These are phyloP conservation scores for Zaprionus davidi DNA, from an alignment of 1,140 invertebrate genomes.

Conservation along the genomic window DNA sequence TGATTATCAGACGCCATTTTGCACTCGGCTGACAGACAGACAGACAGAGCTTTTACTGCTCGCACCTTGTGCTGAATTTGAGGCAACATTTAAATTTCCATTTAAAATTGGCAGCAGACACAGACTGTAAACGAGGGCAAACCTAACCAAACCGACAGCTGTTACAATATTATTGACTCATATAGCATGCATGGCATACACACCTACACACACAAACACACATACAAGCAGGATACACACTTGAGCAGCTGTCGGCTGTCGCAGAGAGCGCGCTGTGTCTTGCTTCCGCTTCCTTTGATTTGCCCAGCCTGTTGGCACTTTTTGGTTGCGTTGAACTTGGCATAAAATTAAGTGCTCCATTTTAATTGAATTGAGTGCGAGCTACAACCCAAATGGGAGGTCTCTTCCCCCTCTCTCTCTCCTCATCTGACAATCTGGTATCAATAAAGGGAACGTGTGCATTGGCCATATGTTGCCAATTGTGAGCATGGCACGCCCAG, in stretches of 20 bases:
- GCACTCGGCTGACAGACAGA: constrained; percentile 22
- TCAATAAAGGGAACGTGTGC: constrained; percentile 57
- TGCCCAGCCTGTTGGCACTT: constrained; percentile 59
- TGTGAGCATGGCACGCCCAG: constrained; percentile 44
- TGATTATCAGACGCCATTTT: constrained; percentile 64
- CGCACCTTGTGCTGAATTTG: constrained; percentile 45
- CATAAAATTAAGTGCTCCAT: constrained; percentile 80
- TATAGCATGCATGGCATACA: constrained; percentile 71
- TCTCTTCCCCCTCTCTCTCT: background rate
- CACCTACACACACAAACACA: constrained; percentile 37
- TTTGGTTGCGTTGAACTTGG: constrained; percentile 73
- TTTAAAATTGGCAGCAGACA: constrained; percentile 61
- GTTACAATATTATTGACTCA: constrained; percentile 82
- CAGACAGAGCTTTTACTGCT: constrained; percentile 8
- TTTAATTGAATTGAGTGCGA: constrained; percentile 77
- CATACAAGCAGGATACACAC: constrained; percentile 18
- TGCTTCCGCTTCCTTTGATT: constrained; percentile 60
- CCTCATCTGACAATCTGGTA: constrained; percentile 60
- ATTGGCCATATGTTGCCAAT: constrained; percentile 71
- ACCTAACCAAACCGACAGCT: constrained; percentile 67
- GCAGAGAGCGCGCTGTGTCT: constrained; percentile 24
- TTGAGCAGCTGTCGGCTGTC: constrained; percentile 45
- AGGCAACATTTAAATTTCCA: constrained; percentile 72
- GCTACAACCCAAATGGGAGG: background rate
- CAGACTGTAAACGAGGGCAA: constrained; percentile 11